Conservation (phyloP, 2,113 vertebrate genomes). For the Colaptes auratus region DNA sequence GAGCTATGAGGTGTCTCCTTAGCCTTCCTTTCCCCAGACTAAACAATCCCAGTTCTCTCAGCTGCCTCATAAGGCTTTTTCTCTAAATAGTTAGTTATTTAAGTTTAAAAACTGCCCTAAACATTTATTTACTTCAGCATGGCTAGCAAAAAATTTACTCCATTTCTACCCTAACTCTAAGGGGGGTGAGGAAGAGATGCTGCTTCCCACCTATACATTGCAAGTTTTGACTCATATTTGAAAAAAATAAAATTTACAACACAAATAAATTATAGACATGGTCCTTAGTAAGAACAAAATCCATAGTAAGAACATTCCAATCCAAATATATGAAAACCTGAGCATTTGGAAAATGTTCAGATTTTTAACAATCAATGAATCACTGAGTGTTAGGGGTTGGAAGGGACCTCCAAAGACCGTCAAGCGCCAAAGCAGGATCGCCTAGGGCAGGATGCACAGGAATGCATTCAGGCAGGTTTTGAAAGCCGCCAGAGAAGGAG, state of each 20-base stretch:
- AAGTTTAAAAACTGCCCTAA: neutral
- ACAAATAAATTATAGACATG: neutral
- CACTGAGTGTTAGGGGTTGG: too few species aligned
- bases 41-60: too few species aligned
- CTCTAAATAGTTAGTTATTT: neutral
- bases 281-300: neutral
- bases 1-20: too few species aligned
- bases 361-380: neutral
- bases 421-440: too few species aligned
- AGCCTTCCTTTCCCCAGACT: too few species aligned
- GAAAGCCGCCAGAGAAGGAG: too few species aligned
- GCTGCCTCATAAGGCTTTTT: too few species aligned
- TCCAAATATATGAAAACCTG: neutral
- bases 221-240: neutral
- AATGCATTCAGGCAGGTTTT: too few species aligned
- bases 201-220: neutral
- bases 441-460: too few species aligned
- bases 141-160: neutral
- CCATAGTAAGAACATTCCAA: neutral
- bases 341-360: neutral
- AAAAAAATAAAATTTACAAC: neutral
- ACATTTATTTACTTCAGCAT: neutral
- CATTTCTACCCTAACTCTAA: neutral
- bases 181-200: fast-evolving
- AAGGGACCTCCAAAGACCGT: too few species aligned